These are phyloP conservation scores for Mormyrus proboscirostris DNA, from an alignment of 2,797 vertebrate genomes.

Conservation along the genomic window DNA sequence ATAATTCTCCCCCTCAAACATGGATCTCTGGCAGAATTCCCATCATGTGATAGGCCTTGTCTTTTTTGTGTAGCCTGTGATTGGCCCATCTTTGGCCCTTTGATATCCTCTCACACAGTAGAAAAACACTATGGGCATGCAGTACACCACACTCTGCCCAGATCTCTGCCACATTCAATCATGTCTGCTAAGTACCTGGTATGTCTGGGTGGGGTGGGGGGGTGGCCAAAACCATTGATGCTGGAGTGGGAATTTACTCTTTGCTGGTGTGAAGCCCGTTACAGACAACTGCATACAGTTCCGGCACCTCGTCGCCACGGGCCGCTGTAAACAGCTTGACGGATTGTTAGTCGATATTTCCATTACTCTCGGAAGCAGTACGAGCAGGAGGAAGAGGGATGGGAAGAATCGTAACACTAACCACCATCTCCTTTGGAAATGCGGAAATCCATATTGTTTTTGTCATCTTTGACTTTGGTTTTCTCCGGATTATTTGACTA, in stretches of 20 bases:
- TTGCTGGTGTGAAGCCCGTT: background rate
- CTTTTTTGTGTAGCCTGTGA: background rate
- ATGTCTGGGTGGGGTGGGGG: background rate
- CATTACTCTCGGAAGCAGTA: constrained; percentile 32
- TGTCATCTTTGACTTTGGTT: background rate
- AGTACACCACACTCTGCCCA: background rate
- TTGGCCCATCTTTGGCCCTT: background rate
- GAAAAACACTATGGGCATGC: background rate
- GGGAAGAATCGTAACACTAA: constrained; percentile 16
- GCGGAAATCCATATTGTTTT: constrained; percentile 21
- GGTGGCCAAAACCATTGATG: background rate
- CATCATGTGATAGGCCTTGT: background rate
- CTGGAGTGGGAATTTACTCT: background rate
- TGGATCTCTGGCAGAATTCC: background rate
- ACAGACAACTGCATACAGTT: background rate
- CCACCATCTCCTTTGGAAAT: constrained; percentile 22
- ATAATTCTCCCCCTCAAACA: background rate
- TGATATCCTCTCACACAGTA: background rate
- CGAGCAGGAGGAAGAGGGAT: constrained; percentile 18
- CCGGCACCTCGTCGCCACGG: background rate
- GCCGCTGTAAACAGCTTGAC: background rate
- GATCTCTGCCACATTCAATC: background rate
- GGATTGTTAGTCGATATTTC: constrained; percentile 27
- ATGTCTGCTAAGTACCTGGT: background rate
- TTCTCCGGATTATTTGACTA: too few relatives aligned